Conservation (phyloP, 2,888 invertebrate species). For the Nemotelus pantherinus region DNA sequence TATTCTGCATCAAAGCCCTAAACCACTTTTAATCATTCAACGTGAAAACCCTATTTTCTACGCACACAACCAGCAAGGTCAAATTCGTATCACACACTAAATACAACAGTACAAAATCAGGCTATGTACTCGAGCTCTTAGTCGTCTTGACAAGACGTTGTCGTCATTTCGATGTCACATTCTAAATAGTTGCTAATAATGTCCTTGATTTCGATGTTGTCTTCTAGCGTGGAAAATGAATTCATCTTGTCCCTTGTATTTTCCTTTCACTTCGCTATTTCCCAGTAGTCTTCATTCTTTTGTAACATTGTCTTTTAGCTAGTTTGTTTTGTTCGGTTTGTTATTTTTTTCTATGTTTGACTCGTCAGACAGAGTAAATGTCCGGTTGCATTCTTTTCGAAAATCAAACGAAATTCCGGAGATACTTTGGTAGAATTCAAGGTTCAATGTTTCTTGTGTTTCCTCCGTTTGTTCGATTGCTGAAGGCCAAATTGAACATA, state of each 20-base stretch:
- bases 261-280: conserved; percentile 14
- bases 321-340: neutral
- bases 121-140: too few relatives aligned
- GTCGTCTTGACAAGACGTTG: conserved; percentile 19
- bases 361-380: neutral
- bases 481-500: conserved; percentile 35
- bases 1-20: too few relatives aligned
- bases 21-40: too few relatives aligned
- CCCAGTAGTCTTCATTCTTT: conserved; percentile 13
- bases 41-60: too few relatives aligned
- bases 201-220: conserved; percentile 39
- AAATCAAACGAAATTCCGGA: conserved; percentile 30
- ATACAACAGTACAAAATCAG: too few relatives aligned
- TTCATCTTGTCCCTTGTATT: conserved; percentile 14
- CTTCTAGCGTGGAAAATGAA: conserved; percentile 21
- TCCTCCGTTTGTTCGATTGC: conserved; percentile 14
- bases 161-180: conserved; percentile 27
- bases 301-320: neutral
- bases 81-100: too few relatives aligned
- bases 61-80: too few relatives aligned
- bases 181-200: conserved; percentile 39
- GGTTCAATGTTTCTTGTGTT: too few relatives aligned
- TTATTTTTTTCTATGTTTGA: neutral
- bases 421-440: neutral
- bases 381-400: conserved; percentile 29